phyloP scores from a whole-genome alignment of 2,888 invertebrate genomes.

The Hyalella azteca region DNA sequence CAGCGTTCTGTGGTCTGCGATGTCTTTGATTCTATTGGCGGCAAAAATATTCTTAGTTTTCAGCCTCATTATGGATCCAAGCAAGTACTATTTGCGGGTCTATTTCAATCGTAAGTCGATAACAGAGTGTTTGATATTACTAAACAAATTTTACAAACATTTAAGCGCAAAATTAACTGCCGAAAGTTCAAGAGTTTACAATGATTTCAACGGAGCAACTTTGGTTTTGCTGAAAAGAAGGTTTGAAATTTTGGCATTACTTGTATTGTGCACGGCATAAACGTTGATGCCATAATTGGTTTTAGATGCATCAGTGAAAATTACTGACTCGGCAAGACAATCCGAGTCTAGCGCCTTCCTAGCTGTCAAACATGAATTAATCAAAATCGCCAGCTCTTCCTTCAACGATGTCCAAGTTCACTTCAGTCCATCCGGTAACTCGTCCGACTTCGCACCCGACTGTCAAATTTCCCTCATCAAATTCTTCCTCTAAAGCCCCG shows the following conservation, averaged over 20 bases:
- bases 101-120: background rate
- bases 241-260: background rate
- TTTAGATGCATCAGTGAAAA: background rate
- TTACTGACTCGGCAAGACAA: background rate
- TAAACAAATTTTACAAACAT: background rate
- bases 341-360: background rate
- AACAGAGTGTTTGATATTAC: background rate
- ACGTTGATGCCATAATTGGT: background rate
- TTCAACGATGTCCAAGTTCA: background rate
- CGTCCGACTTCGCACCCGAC: background rate
- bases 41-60: background rate
- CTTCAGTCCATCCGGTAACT: background rate
- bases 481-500: too few species aligned
- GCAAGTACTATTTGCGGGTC: background rate
- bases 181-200: background rate
- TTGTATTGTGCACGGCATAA: background rate
- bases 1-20: background rate
- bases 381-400: background rate
- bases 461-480: background rate
- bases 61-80: background rate
- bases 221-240: background rate
- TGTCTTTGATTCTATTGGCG: background rate
- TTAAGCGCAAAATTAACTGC: background rate
- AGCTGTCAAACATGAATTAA: background rate
- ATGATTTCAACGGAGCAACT: background rate